A percentile compares a stretch with the other conserved stretches of the same genome.
These are phyloP conservation scores for Danio choprae DNA, from an alignment of 2,797 vertebrate species.

Conservation along the genomic window DNA sequence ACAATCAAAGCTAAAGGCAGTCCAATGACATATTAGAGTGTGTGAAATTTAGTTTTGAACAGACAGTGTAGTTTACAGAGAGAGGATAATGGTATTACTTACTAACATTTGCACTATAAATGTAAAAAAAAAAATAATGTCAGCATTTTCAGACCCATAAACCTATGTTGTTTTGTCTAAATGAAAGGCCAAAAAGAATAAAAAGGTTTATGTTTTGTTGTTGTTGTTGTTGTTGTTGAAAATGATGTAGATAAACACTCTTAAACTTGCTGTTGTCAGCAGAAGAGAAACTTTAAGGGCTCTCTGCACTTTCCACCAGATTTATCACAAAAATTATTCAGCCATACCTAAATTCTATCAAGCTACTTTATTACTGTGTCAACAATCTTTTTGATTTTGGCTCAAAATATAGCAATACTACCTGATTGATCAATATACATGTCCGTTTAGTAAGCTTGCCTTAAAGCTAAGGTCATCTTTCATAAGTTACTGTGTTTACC, in stretches of 20 bases:
- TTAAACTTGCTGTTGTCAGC: not conserved
- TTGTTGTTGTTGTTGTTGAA: too few species aligned
- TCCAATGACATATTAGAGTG: not conserved
- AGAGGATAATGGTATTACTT: too few species aligned
- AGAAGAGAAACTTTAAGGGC: not conserved
- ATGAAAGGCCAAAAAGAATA: too few species aligned
- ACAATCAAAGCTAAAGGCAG: not conserved
- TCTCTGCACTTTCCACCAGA: not conserved
- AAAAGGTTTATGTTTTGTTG: too few species aligned
- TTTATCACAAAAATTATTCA: too few species aligned
- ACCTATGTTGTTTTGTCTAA: too few species aligned
- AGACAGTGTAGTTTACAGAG: not conserved
- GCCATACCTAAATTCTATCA: not conserved
- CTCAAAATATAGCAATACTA: conserved; percentile 2
- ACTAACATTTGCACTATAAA: too few species aligned
- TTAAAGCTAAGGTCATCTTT: conserved; percentile 7
- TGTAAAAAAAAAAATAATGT: too few species aligned
- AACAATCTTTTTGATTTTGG: not conserved
- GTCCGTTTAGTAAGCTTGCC: not conserved
- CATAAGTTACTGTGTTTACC: conserved; percentile 5
- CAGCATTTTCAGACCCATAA: too few species aligned
- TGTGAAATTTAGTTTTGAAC: not conserved
- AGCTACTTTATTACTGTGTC: not conserved
- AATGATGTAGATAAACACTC: not conserved
- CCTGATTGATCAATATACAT: not conserved